Evolutionary conservation across 2,888 invertebrate genomes (phyloP), one percentile per base, ranked within the genome.

Genomic region (Protophormia terraenovae): DNA sequence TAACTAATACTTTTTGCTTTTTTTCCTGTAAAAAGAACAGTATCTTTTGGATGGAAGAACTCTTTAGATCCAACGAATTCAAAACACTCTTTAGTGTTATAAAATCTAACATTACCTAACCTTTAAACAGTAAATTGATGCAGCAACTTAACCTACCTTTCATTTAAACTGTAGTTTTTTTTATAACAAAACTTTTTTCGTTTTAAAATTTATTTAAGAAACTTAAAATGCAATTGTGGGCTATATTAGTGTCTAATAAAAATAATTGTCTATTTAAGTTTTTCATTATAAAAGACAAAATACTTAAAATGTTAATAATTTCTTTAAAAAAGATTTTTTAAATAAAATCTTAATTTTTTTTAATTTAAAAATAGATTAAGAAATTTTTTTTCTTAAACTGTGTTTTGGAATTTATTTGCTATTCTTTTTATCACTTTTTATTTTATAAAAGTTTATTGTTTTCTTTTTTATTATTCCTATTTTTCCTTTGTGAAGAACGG

Each of bases 261-360:
- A 71, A 58, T 71, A 58, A 55, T 27, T 71, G 55, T 55, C 55
- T 41, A 55, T 55, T 71, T 71, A 71, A 55, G 69, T 71, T 71
- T 50, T n/a, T 38, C 10, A 71, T 55, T 35, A 71, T 38, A 41
- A 8, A n/a, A 53, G 53, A 50, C 53, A 69, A 69, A 16, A 35
- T 66, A 27, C 19, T 50, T 50, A 24, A 53, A 53, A 53, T 14
- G 24, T 53, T 16, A n/a, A n/a, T n/a, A n/a, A n/a, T n/a, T n/a
- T n/a, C 3, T 22, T 1, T 12, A 22, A 10, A 38, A 12, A 38
- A 38, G 38, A 14, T 38, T 38, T 38, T 38, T 16, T 45, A 16
- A 45, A 45, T 1, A 12, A 41, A 12, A 41, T 12, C 14, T 41
- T 53, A 29, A n/a, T 29, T 29, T 29, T 14, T 53, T 53, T 24